These are phyloP conservation scores for Athripsodes cinereus DNA, from an alignment of 2,888 invertebrate genomes.

Conservation along the genomic window DNA sequence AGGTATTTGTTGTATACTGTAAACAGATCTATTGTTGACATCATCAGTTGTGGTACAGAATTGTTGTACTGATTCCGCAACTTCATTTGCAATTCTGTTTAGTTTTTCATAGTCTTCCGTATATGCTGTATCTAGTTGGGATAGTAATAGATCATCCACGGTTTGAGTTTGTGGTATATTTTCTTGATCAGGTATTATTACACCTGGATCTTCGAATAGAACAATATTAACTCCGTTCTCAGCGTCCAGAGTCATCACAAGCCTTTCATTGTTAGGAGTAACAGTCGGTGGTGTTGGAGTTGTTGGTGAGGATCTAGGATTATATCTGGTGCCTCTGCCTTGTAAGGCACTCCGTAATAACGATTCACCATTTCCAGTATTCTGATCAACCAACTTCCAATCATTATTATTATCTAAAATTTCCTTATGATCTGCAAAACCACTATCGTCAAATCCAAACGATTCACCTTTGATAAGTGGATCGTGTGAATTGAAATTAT, in stretches of 20 bases:
- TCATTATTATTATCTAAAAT: conserved; percentile 66
- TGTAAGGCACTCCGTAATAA: conserved; percentile 76
- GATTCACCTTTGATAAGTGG: conserved; percentile 62
- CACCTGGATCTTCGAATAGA: conserved; percentile 44
- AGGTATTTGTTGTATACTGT: conserved; percentile 49
- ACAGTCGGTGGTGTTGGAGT: conserved; percentile 41
- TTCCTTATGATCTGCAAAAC: conserved; percentile 52
- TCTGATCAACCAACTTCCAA: conserved; percentile 74
- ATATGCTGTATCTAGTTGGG: conserved; percentile 61
- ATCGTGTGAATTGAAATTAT: conserved; percentile 50
- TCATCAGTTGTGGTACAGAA: conserved; percentile 59
- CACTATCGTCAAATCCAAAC: conserved; percentile 72
- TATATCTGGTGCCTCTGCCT: conserved; percentile 62
- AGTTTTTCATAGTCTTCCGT: conserved; percentile 81
- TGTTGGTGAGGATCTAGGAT: conserved; percentile 55
- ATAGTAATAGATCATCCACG: conserved; percentile 64
- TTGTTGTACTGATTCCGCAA: conserved; percentile 70
- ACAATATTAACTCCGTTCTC: conserved; percentile 42
- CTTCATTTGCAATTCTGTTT: conserved; percentile 76
- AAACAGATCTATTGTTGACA: conserved; percentile 49
- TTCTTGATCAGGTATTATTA: conserved; percentile 42
- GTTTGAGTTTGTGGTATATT: conserved; percentile 55
- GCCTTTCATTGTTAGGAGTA: conserved; percentile 37
- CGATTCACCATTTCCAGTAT: conserved; percentile 60
- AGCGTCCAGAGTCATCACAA: conserved; percentile 42